These are phyloP conservation scores for Adineta ricciae DNA, from an alignment of 2,888 invertebrate genomes.

Conservation along the genomic window DNA sequence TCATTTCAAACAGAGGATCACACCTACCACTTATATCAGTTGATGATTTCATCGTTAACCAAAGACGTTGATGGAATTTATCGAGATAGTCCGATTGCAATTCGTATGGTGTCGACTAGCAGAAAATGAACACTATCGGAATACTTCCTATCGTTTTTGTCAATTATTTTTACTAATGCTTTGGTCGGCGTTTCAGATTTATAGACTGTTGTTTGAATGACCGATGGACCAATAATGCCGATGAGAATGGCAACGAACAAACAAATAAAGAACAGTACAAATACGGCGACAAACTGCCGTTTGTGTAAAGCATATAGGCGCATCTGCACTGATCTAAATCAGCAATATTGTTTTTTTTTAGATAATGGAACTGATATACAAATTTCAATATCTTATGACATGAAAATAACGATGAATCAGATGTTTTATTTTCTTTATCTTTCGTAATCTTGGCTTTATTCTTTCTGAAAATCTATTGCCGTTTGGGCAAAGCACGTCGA, in stretches of 20 bases:
- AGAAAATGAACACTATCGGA: too few species aligned
- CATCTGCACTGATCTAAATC: slow-evolving; percentile 83
- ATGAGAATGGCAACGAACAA: slow-evolving; percentile 80
- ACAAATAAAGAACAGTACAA: slow-evolving; percentile 79
- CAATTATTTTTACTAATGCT: not conserved
- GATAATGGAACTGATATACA: too few species aligned
- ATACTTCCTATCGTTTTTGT: too few species aligned
- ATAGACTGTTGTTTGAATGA: not conserved
- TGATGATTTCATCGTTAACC: slow-evolving; percentile 68
- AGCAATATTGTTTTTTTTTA: not conserved
- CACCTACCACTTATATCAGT: not conserved
- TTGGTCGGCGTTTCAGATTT: not conserved
- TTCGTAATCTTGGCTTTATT: too few species aligned
- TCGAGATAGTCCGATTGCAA: slow-evolving; percentile 74
- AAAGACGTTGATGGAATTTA: slow-evolving; percentile 80
- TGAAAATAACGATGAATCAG: too few species aligned
- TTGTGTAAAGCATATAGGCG: slow-evolving; percentile 91
- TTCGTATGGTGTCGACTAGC: slow-evolving; percentile 62
- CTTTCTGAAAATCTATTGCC: too few species aligned
- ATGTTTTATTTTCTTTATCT: too few species aligned
- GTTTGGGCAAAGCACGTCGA: too few species aligned
- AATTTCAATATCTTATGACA: too few species aligned
- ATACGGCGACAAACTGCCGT: slow-evolving; percentile 86
- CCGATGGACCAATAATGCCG: slow-evolving; percentile 67
- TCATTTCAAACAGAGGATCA: too few species aligned